A percentile compares a stretch with the other conserved stretches of the same genome.
Conservation (phyloP, 2,797 vertebrate genomes). For the Microctenopoma lineatum region DNA sequence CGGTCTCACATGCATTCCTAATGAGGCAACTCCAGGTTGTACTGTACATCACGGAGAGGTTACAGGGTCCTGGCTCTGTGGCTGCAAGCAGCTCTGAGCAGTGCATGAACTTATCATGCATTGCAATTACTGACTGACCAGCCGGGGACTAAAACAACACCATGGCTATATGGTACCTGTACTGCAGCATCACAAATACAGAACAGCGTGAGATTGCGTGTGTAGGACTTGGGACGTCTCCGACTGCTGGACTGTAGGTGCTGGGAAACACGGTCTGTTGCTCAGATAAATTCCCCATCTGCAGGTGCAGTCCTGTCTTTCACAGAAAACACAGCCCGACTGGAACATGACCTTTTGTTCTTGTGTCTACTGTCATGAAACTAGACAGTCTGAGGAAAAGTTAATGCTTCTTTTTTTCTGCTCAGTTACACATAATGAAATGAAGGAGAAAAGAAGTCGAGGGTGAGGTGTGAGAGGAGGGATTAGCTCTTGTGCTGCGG, state of each 20-base stretch:
- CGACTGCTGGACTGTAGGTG: conserved; percentile 18
- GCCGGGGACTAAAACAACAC: background rate
- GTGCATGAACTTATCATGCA: conserved; percentile 9
- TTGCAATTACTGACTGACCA: conserved; percentile 15
- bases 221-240: conserved; percentile 12
- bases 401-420: background rate
- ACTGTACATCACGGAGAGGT: conserved; percentile 18
- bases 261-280: conserved; percentile 15
- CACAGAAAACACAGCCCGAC: conserved; percentile 17
- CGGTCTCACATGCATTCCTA: conserved; percentile 41
- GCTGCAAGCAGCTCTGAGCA: conserved; percentile 1
- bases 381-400: conserved; percentile 1
- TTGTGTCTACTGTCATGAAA: conserved; percentile 4
- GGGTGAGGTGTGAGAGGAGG: background rate
- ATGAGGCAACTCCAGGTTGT: conserved; percentile 37
- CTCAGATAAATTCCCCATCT: background rate
- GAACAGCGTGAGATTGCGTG: conserved; percentile 2
- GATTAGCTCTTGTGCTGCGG: background rate
- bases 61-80: conserved; percentile 5
- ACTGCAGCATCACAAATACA: background rate
- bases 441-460: background rate
- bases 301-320: conserved; percentile 21
- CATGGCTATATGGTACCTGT: conserved; percentile 1
- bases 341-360: conserved; percentile 31
- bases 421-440: background rate